Conservation (phyloP, 1,140 invertebrate species). For the Drosophila gunungcola region DNA sequence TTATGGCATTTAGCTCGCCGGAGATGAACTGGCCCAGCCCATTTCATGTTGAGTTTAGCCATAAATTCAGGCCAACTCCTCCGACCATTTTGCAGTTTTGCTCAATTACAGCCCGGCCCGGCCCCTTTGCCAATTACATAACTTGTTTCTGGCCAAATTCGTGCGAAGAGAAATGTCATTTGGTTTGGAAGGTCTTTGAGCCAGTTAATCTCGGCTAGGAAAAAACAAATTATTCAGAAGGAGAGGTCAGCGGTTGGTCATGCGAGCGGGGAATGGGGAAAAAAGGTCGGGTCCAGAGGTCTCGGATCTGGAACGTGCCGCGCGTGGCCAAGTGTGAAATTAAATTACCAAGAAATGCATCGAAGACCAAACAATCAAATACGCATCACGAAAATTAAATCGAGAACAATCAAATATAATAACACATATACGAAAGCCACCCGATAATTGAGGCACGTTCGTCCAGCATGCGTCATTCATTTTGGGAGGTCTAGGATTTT, state of each 20-base stretch:
- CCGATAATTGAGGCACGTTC: slow-evolving; percentile 56
- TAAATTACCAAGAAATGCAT: slow-evolving; percentile 51
- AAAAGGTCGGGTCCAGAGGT: slow-evolving; percentile 20
- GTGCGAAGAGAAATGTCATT: slow-evolving; percentile 63
- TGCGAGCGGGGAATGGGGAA: slow-evolving; percentile 36
- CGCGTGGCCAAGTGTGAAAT: slow-evolving; percentile 26
- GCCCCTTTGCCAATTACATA: slow-evolving; percentile 50
- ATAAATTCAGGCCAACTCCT: slow-evolving; percentile 54
- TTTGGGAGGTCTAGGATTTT: slow-evolving; percentile 11
- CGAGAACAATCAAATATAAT: slow-evolving; percentile 35
- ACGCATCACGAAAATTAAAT: slow-evolving; percentile 49
- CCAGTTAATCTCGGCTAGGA: slow-evolving; percentile 49
- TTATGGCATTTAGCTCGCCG: slow-evolving; percentile 41
- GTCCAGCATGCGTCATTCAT: slow-evolving; percentile 11
- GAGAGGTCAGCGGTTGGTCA: slow-evolving; percentile 27
- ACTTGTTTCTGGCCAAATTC: slow-evolving; percentile 57
- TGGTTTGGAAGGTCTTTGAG: slow-evolving; percentile 15
- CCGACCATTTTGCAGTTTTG: slow-evolving; percentile 39
- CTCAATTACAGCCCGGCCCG: slow-evolving; percentile 30
- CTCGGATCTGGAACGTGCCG: slow-evolving; percentile 42
- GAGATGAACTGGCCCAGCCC: slow-evolving; percentile 27
- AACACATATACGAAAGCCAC: slow-evolving; percentile 20
- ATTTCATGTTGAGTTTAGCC: slow-evolving; percentile 41
- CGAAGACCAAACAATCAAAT: slow-evolving; percentile 41
- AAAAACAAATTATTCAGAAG: slow-evolving; percentile 35